These are phyloP conservation scores for Pristionchus exspectatus DNA, from an alignment of 2,888 invertebrate genomes.

Conservation along the genomic window DNA sequence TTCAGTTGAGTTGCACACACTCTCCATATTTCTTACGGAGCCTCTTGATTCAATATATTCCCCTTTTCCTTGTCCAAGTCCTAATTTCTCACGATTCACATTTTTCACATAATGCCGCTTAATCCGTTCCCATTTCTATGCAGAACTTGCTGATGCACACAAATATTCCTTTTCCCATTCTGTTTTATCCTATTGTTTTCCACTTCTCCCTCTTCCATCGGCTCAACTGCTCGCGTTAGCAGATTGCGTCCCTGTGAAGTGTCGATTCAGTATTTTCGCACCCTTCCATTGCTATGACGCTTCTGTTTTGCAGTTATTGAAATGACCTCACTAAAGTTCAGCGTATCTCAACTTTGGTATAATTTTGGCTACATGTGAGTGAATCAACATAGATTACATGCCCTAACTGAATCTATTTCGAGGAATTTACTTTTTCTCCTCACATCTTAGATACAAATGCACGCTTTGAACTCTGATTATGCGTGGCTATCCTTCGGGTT, in stretches of 20 bases:
- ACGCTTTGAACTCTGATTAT: too few relatives aligned
- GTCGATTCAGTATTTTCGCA: neutral
- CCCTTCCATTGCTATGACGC: neutral
- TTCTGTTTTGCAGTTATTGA: neutral
- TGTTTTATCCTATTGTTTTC: neutral
- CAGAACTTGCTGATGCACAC: neutral
- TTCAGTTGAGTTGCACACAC: too few relatives aligned
- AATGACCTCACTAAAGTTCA: neutral
- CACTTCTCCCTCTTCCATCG: neutral
- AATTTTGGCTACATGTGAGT: too few relatives aligned
- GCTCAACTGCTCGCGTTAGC: neutral
- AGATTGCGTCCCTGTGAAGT: neutral
- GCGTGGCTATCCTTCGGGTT: neutral
- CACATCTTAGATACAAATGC: neutral
- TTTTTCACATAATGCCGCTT: too few relatives aligned
- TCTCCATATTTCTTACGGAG: too few relatives aligned
- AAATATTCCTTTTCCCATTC: neutral
- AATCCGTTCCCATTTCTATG: neutral
- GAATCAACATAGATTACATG: neutral
- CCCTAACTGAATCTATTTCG: neutral
- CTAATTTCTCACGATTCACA: too few relatives aligned
- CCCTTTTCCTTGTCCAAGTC: too few relatives aligned
- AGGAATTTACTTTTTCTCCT: neutral
- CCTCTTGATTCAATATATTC: too few relatives aligned
- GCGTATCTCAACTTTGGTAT: too few relatives aligned